Percentiles rank a stretch among this genome's conserved stretches.
These are phyloP conservation scores for Poicephalus gulielmi DNA, from an alignment of 2,113 vertebrate species.

Conservation along the genomic window DNA sequence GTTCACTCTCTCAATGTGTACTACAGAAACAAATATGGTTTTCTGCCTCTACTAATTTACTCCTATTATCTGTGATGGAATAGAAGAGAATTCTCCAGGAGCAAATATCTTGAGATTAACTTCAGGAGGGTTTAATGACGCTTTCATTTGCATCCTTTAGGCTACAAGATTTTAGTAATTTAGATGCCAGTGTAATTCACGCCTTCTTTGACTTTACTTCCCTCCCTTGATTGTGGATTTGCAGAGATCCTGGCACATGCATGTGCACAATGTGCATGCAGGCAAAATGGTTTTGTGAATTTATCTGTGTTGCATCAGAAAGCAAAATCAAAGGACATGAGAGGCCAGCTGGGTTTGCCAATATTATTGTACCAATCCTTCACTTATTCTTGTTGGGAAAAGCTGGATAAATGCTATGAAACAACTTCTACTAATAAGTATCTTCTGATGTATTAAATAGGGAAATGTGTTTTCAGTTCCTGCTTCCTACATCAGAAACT, in stretches of 20 bases:
- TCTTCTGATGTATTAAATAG: background rate
- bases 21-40: background rate
- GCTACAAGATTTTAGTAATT: background rate
- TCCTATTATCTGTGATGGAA: background rate
- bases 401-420: background rate
- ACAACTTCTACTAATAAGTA: background rate
- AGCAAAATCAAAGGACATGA: background rate
- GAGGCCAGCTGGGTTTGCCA: background rate
- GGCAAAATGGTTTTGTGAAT: background rate
- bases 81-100: background rate
- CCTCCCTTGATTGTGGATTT: background rate
- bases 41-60: background rate
- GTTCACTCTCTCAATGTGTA: background rate
- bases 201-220: background rate
- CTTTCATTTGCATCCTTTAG: background rate
- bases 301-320: background rate
- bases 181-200: background rate
- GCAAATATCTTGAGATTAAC: background rate
- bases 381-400: background rate
- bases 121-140: background rate
- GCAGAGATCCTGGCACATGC: background rate
- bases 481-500: conserved; percentile 7
- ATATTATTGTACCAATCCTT: fast-evolving
- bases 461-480: conserved; percentile 12
- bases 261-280: fast-evolving